Evolutionary conservation across 2,113 vertebrate genomes (phyloP).

Genomic region (Propithecus coquereli): DNA sequence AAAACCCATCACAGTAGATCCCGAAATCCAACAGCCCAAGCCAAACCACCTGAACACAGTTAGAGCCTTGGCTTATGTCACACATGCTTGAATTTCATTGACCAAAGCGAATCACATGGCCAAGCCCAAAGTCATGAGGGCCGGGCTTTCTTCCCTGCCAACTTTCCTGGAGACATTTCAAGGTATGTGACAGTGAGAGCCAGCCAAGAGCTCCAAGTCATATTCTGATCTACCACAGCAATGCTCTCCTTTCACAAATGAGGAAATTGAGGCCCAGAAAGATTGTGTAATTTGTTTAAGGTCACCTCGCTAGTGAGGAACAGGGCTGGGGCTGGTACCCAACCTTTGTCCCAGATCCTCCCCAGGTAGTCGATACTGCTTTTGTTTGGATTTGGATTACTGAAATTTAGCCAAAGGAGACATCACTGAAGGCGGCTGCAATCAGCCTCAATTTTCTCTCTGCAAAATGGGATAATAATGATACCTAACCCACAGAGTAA

Average conservation of each 20-base stretch:
- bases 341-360: background rate
- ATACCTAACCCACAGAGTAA: too few relatives aligned
- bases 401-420: background rate
- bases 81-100: background rate
- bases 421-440: too few relatives aligned
- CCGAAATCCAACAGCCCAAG: background rate
- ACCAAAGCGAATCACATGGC: background rate
- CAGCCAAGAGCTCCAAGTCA: background rate
- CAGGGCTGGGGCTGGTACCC: background rate
- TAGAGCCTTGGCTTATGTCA: background rate
- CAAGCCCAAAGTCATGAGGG: background rate
- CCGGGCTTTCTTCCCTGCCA: background rate
- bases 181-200: background rate
- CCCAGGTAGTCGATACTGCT: background rate
- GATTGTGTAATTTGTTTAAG: too few relatives aligned
- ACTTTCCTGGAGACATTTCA: background rate
- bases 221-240: background rate
- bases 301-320: background rate
- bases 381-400: background rate
- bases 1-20: background rate
- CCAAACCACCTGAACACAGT: background rate
- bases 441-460: background rate
- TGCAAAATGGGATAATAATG: background rate
- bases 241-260: background rate
- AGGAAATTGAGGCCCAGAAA: background rate